Evolutionary conservation across 2,888 invertebrate species (phyloP).

Genomic region (Drosophila paramelanica): DNA sequence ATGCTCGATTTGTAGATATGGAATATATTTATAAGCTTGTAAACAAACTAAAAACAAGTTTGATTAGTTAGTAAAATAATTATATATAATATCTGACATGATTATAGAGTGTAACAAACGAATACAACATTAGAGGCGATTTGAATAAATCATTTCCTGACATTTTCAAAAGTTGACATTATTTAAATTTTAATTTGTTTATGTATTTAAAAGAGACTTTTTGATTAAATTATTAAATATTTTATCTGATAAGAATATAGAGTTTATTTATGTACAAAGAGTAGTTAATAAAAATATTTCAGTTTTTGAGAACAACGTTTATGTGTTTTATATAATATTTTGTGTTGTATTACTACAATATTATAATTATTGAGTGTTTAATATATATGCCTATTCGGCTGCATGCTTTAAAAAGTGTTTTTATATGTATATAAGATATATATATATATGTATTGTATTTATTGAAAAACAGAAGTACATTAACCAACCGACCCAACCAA

Average conservation of each 20-base stretch:
- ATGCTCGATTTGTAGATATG: background rate
- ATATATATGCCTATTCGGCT: background rate
- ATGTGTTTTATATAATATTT: background rate
- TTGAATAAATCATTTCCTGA: background rate
- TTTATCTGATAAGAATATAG: too few relatives aligned
- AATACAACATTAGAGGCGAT: background rate
- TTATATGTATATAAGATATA: constrained; percentile 17
- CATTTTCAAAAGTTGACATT: background rate
- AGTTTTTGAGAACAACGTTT: background rate
- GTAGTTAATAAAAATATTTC: too few relatives aligned
- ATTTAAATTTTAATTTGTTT: too few relatives aligned
- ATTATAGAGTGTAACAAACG: background rate
- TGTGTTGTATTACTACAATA: background rate
- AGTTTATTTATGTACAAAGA: too few relatives aligned
- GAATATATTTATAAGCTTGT: constrained; percentile 1
- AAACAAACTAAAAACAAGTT: constrained; percentile 24
- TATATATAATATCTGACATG: constrained; percentile 8
- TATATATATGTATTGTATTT: background rate
- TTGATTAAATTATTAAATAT: background rate
- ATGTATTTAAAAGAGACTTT: too few relatives aligned
- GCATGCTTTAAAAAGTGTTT: constrained; percentile 21
- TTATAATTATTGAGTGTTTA: background rate
- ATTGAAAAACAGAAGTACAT: background rate
- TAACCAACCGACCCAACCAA: background rate
- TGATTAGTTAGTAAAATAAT: constrained; percentile 12